These are phyloP conservation scores for Petrophora chlorosata DNA, from an alignment of 2,888 invertebrate genomes.

Conservation along the genomic window DNA sequence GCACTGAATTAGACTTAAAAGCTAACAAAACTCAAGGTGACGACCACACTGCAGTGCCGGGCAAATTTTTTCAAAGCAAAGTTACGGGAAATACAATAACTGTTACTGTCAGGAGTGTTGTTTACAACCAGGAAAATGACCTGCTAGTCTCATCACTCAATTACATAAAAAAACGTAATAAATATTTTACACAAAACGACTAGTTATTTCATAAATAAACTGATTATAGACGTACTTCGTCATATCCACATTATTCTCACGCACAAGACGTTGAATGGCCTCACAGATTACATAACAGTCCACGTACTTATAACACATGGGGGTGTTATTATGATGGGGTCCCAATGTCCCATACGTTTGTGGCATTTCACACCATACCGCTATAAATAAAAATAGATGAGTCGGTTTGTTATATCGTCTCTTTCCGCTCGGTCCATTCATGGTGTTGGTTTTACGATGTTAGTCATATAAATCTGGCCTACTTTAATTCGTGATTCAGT, in stretches of 20 bases:
- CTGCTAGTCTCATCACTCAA: too few relatives aligned
- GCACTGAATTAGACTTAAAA: too few relatives aligned
- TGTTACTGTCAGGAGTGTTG: too few relatives aligned
- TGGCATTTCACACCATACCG: constrained; percentile 58
- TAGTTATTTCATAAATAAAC: too few relatives aligned
- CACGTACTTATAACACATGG: constrained; percentile 53
- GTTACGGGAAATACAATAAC: too few relatives aligned
- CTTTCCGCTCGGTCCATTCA: constrained; percentile 24
- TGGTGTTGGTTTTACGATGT: constrained; percentile 20
- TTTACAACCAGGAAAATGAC: too few relatives aligned
- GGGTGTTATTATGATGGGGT: constrained; percentile 64
- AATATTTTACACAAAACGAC: too few relatives aligned
- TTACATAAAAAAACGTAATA: too few relatives aligned
- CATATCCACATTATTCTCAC: constrained; percentile 46
- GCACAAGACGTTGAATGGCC: constrained; percentile 56
- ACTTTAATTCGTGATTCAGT: constrained; percentile 16
- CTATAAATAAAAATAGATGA: constrained; percentile 46
- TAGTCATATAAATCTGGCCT: constrained; percentile 17
- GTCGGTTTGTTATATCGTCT: constrained; percentile 35
- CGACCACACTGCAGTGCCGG: too few relatives aligned
- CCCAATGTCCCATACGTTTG: constrained; percentile 59
- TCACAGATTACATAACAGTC: constrained; percentile 20
- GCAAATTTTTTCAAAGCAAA: too few relatives aligned
- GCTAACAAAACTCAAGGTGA: too few relatives aligned
- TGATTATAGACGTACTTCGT: too few relatives aligned